Evolutionary conservation across 2,113 vertebrate species (phyloP).

Genomic region (Todiramphus chloris): DNA sequence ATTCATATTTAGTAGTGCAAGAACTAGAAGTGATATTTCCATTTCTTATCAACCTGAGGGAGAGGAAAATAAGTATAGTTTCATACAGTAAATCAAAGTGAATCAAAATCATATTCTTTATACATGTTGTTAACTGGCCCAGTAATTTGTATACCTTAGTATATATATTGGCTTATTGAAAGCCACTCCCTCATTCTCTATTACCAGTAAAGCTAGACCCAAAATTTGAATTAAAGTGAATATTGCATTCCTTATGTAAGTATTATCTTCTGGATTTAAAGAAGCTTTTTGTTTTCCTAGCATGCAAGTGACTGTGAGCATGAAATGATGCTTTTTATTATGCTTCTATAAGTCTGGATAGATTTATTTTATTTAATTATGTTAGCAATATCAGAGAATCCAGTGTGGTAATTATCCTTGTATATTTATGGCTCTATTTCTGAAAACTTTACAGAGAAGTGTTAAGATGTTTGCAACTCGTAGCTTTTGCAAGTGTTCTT

Average conservation of each 20-base stretch:
- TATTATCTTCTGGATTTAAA: neutral
- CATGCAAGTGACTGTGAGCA: neutral
- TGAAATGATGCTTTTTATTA: neutral
- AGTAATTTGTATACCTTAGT: neutral
- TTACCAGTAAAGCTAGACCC: neutral
- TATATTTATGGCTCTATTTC: neutral
- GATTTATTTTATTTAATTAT: neutral
- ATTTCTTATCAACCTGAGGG: neutral
- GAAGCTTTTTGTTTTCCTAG: neutral
- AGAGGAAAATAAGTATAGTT: neutral
- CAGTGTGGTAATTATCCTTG: neutral
- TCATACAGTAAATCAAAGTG: neutral
- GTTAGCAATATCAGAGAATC: neutral
- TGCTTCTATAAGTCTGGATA: neutral
- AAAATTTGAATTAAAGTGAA: neutral
- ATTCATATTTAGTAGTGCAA: neutral
- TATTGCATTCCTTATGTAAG: neutral
- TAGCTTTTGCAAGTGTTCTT: neutral
- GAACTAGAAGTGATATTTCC: neutral
- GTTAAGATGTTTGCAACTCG: neutral
- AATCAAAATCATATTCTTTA: neutral
- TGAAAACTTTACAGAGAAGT: neutral
- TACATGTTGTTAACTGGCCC: neutral
- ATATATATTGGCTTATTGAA: neutral
- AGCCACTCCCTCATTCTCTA: neutral